Conservation (phyloP, 2,113 vertebrate genomes). For the Strix uralensis region DNA sequence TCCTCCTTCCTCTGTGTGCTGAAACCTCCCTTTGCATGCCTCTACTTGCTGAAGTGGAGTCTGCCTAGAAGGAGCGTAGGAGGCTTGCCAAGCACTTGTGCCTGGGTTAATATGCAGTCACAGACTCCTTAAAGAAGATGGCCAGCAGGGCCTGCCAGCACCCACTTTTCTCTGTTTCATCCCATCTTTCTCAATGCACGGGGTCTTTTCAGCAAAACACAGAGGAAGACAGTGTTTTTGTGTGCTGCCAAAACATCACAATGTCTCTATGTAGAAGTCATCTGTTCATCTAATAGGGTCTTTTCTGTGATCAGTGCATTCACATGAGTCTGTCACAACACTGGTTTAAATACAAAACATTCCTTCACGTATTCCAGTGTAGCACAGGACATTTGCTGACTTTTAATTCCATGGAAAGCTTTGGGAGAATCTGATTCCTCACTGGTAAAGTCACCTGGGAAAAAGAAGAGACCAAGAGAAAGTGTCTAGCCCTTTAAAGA, state of each 20-base stretch:
- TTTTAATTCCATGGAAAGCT: neutral
- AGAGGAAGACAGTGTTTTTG: neutral
- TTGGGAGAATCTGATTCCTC: neutral
- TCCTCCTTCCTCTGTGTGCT: accelerated
- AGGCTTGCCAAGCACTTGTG: neutral
- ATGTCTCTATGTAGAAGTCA: neutral
- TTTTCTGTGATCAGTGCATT: neutral
- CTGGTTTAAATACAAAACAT: neutral
- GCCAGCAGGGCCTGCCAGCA: neutral
- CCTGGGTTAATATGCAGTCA: neutral
- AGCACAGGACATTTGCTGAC: neutral
- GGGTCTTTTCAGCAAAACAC: neutral
- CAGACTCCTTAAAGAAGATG: neutral
- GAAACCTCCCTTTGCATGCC: neutral
- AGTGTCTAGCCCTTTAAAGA: neutral
- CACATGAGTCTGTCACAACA: neutral
- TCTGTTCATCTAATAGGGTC: neutral
- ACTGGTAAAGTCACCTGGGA: neutral
- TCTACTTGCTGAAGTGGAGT: neutral
- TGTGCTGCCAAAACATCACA: neutral
- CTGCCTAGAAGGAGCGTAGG: neutral
- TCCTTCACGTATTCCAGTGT: neutral
- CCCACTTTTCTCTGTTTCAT: neutral
- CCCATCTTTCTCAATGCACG: neutral
- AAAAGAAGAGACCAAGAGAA: neutral